Conservation (phyloP, 1,140 invertebrate species). For the Tenebrio molitor region DNA sequence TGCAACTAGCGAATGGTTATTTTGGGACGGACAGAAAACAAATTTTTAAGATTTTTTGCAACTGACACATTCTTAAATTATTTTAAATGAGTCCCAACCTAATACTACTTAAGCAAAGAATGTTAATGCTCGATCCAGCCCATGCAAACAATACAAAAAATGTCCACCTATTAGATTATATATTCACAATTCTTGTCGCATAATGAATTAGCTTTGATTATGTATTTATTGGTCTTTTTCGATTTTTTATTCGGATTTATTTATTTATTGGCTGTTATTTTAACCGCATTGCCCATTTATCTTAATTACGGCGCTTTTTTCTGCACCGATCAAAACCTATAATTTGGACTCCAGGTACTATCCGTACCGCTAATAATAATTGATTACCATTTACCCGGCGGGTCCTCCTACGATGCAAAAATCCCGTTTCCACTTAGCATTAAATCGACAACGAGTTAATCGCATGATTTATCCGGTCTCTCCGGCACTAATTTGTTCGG, state of each 20-base stretch:
- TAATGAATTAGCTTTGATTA: neutral
- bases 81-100: no score
- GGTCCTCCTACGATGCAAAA: slow-evolving; percentile 8
- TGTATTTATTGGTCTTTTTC: no score
- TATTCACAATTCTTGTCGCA: neutral
- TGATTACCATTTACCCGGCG: neutral
- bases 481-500: slow-evolving; percentile 4
- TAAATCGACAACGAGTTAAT: neutral
- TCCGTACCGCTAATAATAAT: no score
- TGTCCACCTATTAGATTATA: neutral
- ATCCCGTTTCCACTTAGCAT: slow-evolving; percentile 14
- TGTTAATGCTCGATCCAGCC: no score
- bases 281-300: neutral
- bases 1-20: no score
- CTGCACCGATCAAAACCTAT: no score
- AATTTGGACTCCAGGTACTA: no score
- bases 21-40: no score
- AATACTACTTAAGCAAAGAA: no score
- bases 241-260: neutral
- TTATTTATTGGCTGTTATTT: neutral
- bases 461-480: slow-evolving; percentile 22
- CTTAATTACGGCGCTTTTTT: neutral
- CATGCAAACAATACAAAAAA: neutral
- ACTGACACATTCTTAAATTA: no score
- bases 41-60: no score